Evolutionary conservation across 2,113 vertebrate species (phyloP).

Genomic region (Erythrolamprus reginae): DNA sequence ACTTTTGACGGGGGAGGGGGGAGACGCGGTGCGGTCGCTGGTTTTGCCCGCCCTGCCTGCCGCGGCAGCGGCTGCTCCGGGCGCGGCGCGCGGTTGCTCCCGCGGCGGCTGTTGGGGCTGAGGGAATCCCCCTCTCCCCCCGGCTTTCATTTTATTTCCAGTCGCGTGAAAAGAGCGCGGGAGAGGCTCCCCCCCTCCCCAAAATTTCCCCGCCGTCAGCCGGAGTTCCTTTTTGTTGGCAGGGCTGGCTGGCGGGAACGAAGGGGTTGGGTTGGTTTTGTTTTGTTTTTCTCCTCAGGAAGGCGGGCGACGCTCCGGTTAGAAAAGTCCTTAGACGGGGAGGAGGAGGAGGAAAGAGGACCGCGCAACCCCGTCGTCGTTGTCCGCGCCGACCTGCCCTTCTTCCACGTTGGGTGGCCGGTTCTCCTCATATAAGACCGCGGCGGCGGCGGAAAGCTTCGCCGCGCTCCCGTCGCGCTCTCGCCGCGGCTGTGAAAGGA

Average conservation of each 20-base stretch:
- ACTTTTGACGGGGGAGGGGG: slow-evolving; percentile 60
- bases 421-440: background rate
- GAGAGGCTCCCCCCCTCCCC: too few species aligned
- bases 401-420: slow-evolving; percentile 28
- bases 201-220: too few species aligned
- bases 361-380: background rate
- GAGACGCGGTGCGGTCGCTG: slow-evolving; percentile 26
- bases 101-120: slow-evolving; percentile 21
- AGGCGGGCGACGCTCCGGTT: slow-evolving; percentile 62
- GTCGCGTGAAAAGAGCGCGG: slow-evolving; percentile 51
- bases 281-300: too few species aligned
- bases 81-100: slow-evolving; percentile 31
- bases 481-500: background rate
- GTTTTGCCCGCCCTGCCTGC: background rate
- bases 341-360: background rate
- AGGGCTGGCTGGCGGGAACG: background rate
- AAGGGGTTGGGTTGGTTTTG: too few species aligned
- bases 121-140: slow-evolving; percentile 33
- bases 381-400: background rate
- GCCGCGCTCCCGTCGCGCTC: background rate
- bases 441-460: too few species aligned
- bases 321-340: slow-evolving; percentile 58
- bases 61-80: background rate
- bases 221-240: slow-evolving; percentile 43
- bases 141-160: slow-evolving; percentile 48